Evolutionary conservation across 2,113 vertebrate species (phyloP).

Genomic region (Xenus cinereus): DNA sequence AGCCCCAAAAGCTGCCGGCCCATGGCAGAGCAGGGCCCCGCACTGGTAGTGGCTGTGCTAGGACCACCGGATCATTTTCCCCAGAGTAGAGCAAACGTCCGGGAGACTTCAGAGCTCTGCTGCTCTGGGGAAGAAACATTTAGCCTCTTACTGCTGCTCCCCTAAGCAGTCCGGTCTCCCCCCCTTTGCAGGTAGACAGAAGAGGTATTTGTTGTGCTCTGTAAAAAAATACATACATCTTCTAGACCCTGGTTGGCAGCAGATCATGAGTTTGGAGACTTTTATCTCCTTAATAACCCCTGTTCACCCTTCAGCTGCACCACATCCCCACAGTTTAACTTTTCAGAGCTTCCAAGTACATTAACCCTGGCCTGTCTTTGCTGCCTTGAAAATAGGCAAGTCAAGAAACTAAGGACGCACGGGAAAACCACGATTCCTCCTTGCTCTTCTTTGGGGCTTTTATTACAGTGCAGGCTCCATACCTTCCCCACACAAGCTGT

Average conservation of each 20-base stretch:
- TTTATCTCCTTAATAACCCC: neutral
- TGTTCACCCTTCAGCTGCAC: neutral
- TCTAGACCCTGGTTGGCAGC: neutral
- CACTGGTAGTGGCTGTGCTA: accelerated
- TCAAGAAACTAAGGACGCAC: neutral
- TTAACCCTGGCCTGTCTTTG: neutral
- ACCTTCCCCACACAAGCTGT: accelerated
- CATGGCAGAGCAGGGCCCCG: neutral
- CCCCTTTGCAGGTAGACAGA: neutral
- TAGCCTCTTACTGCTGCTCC: neutral
- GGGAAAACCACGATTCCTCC: neutral
- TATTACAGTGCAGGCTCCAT: neutral
- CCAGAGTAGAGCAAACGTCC: neutral
- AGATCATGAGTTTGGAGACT: neutral
- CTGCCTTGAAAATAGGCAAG: neutral
- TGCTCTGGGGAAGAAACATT: neutral
- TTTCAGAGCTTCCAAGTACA: neutral
- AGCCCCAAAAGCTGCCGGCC: neutral
- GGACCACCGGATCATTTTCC: neutral
- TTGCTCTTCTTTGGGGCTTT: neutral
- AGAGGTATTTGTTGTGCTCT: neutral
- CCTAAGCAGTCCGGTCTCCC: neutral
- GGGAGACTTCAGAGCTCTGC: neutral
- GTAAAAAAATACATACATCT: neutral
- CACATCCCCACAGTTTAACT: neutral